These are phyloP conservation scores for Aleadryas rufinucha DNA, from an alignment of 2,113 vertebrate species.

Conservation along the genomic window DNA sequence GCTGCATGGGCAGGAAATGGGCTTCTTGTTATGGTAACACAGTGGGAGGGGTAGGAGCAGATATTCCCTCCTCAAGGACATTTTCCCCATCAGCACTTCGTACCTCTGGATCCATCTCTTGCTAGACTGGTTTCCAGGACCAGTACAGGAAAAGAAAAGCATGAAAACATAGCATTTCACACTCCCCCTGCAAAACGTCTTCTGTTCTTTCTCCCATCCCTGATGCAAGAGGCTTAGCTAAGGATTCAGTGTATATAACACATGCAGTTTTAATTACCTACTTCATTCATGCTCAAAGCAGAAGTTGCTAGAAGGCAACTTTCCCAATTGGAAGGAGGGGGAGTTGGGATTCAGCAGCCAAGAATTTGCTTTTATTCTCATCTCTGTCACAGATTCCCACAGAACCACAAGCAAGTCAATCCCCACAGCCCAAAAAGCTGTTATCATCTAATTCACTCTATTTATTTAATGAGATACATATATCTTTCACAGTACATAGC, in stretches of 20 bases:
- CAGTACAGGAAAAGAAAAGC: neutral
- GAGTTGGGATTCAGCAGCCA: neutral
- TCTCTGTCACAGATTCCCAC: slow-evolving; percentile 17
- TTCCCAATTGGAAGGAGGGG: slow-evolving; percentile 13
- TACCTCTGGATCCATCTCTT: neutral
- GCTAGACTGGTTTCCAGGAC: neutral
- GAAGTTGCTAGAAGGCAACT: slow-evolving; percentile 48
- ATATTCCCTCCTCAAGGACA: neutral
- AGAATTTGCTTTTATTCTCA: slow-evolving; percentile 21
- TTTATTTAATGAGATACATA: slow-evolving; percentile 42
- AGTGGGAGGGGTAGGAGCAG: neutral
- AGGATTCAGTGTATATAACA: neutral
- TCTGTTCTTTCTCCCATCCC: neutral
- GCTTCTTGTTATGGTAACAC: neutral
- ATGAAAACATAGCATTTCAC: neutral
- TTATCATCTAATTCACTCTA: slow-evolving; percentile 12
- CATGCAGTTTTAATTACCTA: slow-evolving; percentile 24
- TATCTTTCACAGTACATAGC: slow-evolving; percentile 19
- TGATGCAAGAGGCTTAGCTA: neutral
- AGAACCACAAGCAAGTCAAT: slow-evolving; percentile 12
- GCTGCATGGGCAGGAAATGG: neutral
- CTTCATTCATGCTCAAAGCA: slow-evolving; percentile 32
- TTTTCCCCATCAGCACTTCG: neutral
- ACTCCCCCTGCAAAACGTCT: neutral
- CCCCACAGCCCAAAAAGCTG: slow-evolving; percentile 3